These are phyloP conservation scores for Nephrotoma guestfalica DNA, from an alignment of 2,888 invertebrate species.

Conservation along the genomic window DNA sequence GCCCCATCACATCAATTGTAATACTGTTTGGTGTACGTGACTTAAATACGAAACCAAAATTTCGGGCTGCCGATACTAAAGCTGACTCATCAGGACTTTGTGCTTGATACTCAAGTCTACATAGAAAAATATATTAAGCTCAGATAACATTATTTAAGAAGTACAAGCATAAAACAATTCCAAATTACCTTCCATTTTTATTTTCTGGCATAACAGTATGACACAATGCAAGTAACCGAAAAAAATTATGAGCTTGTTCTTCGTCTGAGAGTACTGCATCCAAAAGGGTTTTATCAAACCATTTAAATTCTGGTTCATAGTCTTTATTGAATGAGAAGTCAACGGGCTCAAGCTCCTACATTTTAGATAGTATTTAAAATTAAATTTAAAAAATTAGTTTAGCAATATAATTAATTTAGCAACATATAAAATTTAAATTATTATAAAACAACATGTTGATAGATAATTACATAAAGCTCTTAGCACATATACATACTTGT, in stretches of 20 bases:
- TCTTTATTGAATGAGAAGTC: slow-evolving; percentile 93
- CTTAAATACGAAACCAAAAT: slow-evolving; percentile 97
- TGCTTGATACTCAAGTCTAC: slow-evolving; percentile 45
- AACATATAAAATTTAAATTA: neutral
- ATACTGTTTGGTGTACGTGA: slow-evolving; percentile 85
- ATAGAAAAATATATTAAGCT: neutral
- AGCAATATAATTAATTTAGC: neutral
- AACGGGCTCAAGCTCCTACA: slow-evolving; percentile 58
- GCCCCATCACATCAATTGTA: slow-evolving; percentile 77
- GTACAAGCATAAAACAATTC: neutral
- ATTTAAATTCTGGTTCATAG: slow-evolving; percentile 83
- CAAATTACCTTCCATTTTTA: slow-evolving; percentile 53
- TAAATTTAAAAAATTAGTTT: neutral
- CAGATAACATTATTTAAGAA: neutral
- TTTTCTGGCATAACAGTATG: slow-evolving; percentile 98
- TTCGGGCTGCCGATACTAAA: slow-evolving; percentile 91
- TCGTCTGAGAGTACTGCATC: slow-evolving; percentile 68
- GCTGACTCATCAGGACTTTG: slow-evolving; percentile 98
- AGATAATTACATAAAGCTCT: neutral
- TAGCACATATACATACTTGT: neutral
- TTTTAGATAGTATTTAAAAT: neutral
- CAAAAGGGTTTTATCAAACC: slow-evolving; percentile 76
- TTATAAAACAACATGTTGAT: neutral
- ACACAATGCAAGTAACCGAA: slow-evolving; percentile 84
- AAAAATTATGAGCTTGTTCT: slow-evolving; percentile 68